Evolutionary conservation across 2,797 vertebrate species (phyloP).

Genomic region (Centropyge bicolor): DNA sequence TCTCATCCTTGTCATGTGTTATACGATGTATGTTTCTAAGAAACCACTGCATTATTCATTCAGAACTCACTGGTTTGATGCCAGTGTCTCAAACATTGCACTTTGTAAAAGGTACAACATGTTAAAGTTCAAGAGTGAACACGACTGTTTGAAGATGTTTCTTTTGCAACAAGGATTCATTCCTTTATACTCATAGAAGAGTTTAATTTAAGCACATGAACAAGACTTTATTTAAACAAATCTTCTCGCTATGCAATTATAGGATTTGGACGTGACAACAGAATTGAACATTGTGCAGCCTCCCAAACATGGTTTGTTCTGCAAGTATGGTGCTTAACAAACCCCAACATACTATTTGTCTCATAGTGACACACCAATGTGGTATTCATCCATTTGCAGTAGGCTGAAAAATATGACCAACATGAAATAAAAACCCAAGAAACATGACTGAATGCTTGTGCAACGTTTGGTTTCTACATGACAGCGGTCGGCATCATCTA

Average conservation of each 20-base stretch:
- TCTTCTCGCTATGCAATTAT: constrained; percentile 6
- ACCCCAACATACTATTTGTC: constrained; percentile 9
- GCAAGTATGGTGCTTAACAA: neutral
- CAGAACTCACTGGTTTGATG: neutral
- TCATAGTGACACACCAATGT: constrained; percentile 20
- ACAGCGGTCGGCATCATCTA: constrained; percentile 68
- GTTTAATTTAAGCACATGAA: neutral
- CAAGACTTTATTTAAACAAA: neutral
- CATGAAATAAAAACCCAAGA: constrained; percentile 76
- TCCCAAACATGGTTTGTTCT: constrained; percentile 26
- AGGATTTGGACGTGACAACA: constrained; percentile 22
- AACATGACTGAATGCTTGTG: constrained; percentile 72
- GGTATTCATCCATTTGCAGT: constrained; percentile 30
- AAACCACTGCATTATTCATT: constrained; percentile 1
- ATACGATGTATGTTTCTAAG: neutral
- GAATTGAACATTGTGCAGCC: constrained; percentile 4
- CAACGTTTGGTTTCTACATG: constrained; percentile 83
- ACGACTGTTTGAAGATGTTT: neutral
- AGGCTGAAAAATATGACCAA: constrained; percentile 58
- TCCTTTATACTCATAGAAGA: neutral
- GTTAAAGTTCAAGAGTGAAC: neutral
- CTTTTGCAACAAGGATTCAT: neutral
- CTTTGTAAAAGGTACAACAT: neutral
- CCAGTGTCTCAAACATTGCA: neutral
- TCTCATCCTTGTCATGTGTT: neutral